Evolutionary conservation across 2,113 vertebrate species (phyloP), one percentile per base, ranked within the genome.

Genomic region (Saguinus midas): DNA sequence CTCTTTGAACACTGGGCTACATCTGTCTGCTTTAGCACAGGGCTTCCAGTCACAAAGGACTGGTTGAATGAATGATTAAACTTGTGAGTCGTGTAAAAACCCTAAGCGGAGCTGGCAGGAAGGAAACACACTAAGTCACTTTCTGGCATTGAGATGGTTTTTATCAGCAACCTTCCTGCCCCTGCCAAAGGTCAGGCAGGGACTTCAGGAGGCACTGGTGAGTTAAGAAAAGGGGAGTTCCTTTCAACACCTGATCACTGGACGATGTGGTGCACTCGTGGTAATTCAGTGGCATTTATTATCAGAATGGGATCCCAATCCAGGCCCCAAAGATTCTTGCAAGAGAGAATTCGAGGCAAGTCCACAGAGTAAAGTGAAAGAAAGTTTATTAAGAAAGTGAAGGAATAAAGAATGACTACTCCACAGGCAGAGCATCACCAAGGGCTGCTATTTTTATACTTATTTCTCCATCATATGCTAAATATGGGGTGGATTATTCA

Each of bases 11-110:
- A 5, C 70, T 9, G 16, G 43, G 61, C 58, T 52, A 3, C 43
- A 37, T 21, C 45, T 25, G 0, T 32, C 12, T 58, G 58, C 11
- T 52, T 64, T 64, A 25, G 4, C 17, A 8, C 5, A 17, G 43
- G 0, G 8, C 45, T 43, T 12, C 72, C 0, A 0, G n/a, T 55
- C 2, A 0, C 29, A 75, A 52, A 84, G 25, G 11, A 35, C n/a
- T 76, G 37, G n/a, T 35, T n/a, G 89, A 83, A 8, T 66, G 37
- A 37, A 64, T 32, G 21, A 87, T 23, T 27, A 8, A 35, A 9
- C 17, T 13, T n/a, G 75, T 8, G 23, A 55, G 8, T n/a, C 0
- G 0, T 4, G 8, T 32, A 1, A 52, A 32, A 35, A 75, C 32
- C 37, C 70, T 57, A 32, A 66, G 50, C 4, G 61, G 90, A 89